Evolutionary conservation across 2,113 vertebrate species (phyloP).

Genomic region (Cyanistes caeruleus): DNA sequence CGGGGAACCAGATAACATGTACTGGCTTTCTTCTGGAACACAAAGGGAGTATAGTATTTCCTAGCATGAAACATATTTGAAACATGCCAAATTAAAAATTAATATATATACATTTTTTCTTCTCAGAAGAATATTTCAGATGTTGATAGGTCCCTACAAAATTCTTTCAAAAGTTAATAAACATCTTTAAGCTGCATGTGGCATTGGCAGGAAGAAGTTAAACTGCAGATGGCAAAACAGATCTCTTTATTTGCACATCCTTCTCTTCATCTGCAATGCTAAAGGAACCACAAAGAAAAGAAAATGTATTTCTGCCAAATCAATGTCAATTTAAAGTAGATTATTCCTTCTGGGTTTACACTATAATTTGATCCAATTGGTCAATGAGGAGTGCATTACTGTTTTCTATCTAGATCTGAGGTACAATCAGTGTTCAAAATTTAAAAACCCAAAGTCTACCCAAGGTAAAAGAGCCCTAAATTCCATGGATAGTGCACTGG

Average conservation of each 20-base stretch:
- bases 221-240: conserved; percentile 80
- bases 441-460: neutral
- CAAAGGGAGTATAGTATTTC: neutral
- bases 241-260: conserved; percentile 80
- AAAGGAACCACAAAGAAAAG: conserved; percentile 57
- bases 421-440: neutral
- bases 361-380: conserved; percentile 52
- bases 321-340: conserved; percentile 53
- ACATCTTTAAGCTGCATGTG: conserved; percentile 68
- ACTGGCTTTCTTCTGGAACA: neutral
- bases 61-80: conserved; percentile 4
- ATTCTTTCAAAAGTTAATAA: conserved; percentile 57
- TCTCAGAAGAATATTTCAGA: neutral
- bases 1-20: neutral
- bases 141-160: conserved; percentile 32
- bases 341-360: conserved; percentile 56
- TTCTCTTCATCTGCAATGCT: conserved; percentile 73
- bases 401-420: conserved; percentile 24
- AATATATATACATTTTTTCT: neutral
- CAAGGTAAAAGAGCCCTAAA: neutral
- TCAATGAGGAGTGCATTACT: conserved; percentile 17
- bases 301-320: conserved; percentile 59
- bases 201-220: conserved; percentile 71
- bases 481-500: neutral
- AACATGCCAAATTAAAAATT: conserved; percentile 18